Evolutionary conservation across 2,888 invertebrate genomes (phyloP).

Genomic region (Perdita meconis): DNA sequence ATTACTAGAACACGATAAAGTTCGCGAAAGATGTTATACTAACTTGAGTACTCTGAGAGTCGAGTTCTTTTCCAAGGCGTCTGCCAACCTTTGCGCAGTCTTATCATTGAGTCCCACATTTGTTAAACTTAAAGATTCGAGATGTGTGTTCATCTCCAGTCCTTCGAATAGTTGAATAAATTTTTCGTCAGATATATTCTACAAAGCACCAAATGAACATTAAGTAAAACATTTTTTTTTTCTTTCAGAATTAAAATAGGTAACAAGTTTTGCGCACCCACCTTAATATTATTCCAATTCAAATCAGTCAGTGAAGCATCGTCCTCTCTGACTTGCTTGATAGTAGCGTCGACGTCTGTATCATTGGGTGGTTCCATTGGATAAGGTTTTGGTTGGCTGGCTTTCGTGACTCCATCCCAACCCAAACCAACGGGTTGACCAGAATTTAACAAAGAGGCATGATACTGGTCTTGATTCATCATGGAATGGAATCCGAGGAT

Average conservation of each 20-base stretch:
- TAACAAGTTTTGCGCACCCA: slow-evolving; percentile 80
- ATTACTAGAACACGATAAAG: background rate
- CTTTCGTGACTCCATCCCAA: slow-evolving; percentile 98
- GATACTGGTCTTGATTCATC: slow-evolving; percentile 99
- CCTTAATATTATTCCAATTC: slow-evolving; percentile 99
- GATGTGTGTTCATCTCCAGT: slow-evolving; percentile 94
- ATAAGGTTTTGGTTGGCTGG: slow-evolving; percentile 94
- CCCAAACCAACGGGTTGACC: slow-evolving; percentile 95
- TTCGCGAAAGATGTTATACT: slow-evolving; percentile 57
- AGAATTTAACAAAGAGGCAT: slow-evolving; percentile 97
- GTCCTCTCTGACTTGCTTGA: slow-evolving; percentile 95
- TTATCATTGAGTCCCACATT: slow-evolving; percentile 97
- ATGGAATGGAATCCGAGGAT: slow-evolving; percentile 99
- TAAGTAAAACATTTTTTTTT: too few species aligned
- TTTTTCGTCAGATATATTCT: slow-evolving; percentile 99
- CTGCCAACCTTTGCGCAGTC: slow-evolving; percentile 92
- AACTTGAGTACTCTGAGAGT: slow-evolving; percentile 92
- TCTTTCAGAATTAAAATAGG: too few species aligned
- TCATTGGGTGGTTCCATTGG: slow-evolving; percentile 98
- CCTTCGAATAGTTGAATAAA: slow-evolving; percentile 95
- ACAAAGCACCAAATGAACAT: slow-evolving; percentile 72
- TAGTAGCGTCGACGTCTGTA: slow-evolving; percentile 97
- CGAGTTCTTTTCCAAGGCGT: slow-evolving; percentile 92
- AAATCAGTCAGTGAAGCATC: slow-evolving; percentile 94
- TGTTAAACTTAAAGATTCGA: slow-evolving; percentile 96